Evolutionary conservation across 1,140 invertebrate genomes (phyloP), one percentile per base, ranked within the genome.

Genomic region (Ctenoplectra terminalis): DNA sequence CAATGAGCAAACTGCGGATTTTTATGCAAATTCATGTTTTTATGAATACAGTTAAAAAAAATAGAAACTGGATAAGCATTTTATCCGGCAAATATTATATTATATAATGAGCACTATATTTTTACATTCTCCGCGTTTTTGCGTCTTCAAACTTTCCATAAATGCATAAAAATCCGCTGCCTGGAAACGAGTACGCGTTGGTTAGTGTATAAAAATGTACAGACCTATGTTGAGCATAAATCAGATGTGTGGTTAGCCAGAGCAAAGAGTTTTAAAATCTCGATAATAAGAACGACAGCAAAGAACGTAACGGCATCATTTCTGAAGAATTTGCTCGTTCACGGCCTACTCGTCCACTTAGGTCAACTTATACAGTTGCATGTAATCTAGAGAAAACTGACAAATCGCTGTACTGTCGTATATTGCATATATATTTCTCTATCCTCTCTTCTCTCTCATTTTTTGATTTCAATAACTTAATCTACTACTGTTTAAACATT

Each of bases 291-390:
- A 31, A 60, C 17, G 48, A 50, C 48, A 23, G 15, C 26, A 13
- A 46, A n/a, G 48, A 64, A 43, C 4, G 17, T 56, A 81, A 82
- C 67, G 31, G 43, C 79, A 85, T 86, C 83, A 73, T 80, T 75
- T 40, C 15, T 67, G 50, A 86, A 86, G 84, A 86, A 86, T 86
- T 85, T 73, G 60, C 79, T 85, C 72, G 48, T 81, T 61, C 58
- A 43, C 85, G 29, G 73, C 85, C 85, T 69, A 86, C 85, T 69
- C 85, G 54, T 82, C 50, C 73, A 74, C 56, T 85, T 82, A 72
- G 58, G 26, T 15, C 52, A 64, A 67, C 64, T 86, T 84, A 66
- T 82, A 50, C 79, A 77, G 26, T 67, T 58, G 48, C 83, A n/a
- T 66, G 50, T 34, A 50, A 52, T 43, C 56, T 26, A 52, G 46